Evolutionary conservation across 2,113 vertebrate species (phyloP).

Genomic region (Leucoraja erinaceus): DNA sequence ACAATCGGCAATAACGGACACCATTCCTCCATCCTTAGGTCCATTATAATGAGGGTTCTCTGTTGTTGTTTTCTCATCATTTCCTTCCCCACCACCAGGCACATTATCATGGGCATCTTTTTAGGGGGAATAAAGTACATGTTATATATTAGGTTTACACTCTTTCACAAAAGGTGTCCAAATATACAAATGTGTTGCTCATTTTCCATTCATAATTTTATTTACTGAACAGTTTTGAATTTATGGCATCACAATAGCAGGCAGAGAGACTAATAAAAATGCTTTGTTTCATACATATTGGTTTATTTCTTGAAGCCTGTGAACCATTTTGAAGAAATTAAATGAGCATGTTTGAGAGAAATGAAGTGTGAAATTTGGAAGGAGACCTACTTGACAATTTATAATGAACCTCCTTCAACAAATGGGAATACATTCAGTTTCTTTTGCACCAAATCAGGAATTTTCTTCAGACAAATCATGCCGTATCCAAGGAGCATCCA

Average conservation of each 20-base stretch:
- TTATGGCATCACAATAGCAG: neutral
- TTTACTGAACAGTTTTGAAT: neutral
- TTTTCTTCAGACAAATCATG: neutral
- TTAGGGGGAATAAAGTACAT: neutral
- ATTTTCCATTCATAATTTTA: neutral
- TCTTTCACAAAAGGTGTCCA: neutral
- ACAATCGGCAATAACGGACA: too few species aligned
- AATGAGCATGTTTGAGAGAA: neutral
- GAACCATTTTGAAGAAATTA: neutral
- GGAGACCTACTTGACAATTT: neutral
- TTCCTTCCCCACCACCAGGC: neutral
- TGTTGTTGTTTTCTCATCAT: neutral
- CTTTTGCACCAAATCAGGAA: neutral
- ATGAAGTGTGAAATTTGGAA: neutral
- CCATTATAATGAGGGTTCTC: too few species aligned
- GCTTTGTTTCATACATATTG: neutral
- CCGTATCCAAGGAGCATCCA: neutral
- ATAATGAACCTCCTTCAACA: neutral
- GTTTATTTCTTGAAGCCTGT: neutral
- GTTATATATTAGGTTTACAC: neutral
- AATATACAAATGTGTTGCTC: neutral
- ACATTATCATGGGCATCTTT: neutral
- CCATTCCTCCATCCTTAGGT: too few species aligned
- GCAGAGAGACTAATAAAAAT: neutral
- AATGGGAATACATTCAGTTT: neutral